phyloP scores from a whole-genome alignment of 2,888 invertebrate species.

The Trachelus tabidus region DNA sequence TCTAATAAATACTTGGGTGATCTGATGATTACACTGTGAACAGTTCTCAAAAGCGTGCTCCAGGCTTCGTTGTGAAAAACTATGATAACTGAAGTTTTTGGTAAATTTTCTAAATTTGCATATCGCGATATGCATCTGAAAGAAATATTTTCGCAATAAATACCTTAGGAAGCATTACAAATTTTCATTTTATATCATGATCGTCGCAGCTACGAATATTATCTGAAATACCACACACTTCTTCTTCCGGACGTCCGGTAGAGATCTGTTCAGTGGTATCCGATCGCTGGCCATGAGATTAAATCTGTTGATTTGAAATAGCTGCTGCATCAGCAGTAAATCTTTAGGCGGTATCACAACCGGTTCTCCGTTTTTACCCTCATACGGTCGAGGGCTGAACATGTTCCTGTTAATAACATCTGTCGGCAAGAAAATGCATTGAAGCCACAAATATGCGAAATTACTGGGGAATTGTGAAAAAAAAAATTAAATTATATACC shows the following conservation, averaged over 20 bases:
- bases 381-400: slow-evolving; percentile 79
- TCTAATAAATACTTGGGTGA: slow-evolving; percentile 82
- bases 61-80: slow-evolving; percentile 99
- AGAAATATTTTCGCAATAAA: slow-evolving; percentile 27
- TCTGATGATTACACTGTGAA: slow-evolving; percentile 92
- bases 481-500: slow-evolving; percentile 68
- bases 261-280: slow-evolving; percentile 84
- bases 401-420: slow-evolving; percentile 82
- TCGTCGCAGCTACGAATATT: not conserved
- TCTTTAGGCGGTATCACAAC: slow-evolving; percentile 82
- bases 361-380: slow-evolving; percentile 84
- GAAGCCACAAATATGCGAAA: not conserved
- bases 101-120: slow-evolving; percentile 73
- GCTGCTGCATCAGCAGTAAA: slow-evolving; percentile 79
- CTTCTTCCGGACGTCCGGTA: slow-evolving; percentile 86
- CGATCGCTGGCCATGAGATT: slow-evolving; percentile 90
- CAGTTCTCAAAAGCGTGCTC: slow-evolving; percentile 94
- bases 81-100: slow-evolving; percentile 91
- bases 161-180: not conserved
- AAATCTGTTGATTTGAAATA: slow-evolving; percentile 87
- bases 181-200: not conserved
- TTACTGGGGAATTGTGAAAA: not conserved
- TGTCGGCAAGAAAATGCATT: slow-evolving; percentile 46
- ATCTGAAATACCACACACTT: slow-evolving; percentile 68
- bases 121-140: slow-evolving; percentile 75